Conservation (phyloP, 1,140 invertebrate genomes). For the Diachasmimorpha longicaudata region DNA sequence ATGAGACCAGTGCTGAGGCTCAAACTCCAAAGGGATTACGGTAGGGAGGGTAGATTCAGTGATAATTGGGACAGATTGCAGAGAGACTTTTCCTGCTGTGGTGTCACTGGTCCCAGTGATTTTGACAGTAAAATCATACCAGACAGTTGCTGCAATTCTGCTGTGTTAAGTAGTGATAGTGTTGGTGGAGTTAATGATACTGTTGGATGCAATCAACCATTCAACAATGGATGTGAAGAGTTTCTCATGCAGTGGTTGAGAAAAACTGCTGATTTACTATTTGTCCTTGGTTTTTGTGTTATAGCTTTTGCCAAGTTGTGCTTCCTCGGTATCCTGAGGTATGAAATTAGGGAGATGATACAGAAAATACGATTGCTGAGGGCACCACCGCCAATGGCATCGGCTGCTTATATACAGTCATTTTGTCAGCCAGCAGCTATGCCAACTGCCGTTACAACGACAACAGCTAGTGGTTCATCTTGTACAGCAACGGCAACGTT, state of each 20-base stretch:
- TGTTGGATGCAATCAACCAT: constrained; percentile 46
- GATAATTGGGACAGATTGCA: constrained; percentile 83
- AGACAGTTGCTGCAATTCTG: constrained; percentile 62
- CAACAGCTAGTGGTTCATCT: background rate
- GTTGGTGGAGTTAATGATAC: background rate
- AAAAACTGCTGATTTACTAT: constrained; percentile 79
- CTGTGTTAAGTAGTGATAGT: background rate
- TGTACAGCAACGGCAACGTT: constrained; percentile 16
- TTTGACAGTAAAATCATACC: constrained; percentile 61
- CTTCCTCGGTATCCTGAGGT: constrained; percentile 85
- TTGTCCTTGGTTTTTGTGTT: constrained; percentile 87
- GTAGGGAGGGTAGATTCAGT: constrained; percentile 73
- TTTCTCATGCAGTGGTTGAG: constrained; percentile 75
- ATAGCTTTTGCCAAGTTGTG: constrained; percentile 89
- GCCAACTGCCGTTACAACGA: constrained; percentile 1
- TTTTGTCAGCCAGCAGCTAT: constrained; percentile 38
- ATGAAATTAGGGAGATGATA: constrained; percentile 85
- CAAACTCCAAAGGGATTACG: constrained; percentile 70
- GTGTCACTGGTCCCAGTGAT: constrained; percentile 73
- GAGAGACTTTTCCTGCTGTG: constrained; percentile 78
- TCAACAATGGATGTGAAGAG: constrained; percentile 71
- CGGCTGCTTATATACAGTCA: constrained; percentile 44
- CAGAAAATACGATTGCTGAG: constrained; percentile 79
- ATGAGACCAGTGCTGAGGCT: constrained; percentile 72
- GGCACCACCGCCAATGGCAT: constrained; percentile 50